These are phyloP conservation scores for Fratercula arctica DNA, from an alignment of 2,797 vertebrate species.

Conservation along the genomic window DNA sequence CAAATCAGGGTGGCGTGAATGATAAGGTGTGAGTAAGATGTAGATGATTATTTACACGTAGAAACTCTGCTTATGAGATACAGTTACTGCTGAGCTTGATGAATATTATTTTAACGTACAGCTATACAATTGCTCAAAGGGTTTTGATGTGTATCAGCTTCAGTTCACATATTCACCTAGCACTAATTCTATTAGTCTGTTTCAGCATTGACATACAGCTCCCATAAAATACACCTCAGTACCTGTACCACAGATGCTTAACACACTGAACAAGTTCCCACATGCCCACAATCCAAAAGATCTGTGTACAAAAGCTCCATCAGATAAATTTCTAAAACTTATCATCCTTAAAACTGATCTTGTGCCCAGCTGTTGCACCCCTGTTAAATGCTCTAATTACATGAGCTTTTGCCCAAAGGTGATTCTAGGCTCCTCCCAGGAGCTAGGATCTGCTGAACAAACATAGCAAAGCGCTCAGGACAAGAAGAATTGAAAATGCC, in stretches of 20 bases:
- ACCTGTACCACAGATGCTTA: neutral
- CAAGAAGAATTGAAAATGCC: neutral
- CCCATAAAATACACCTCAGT: neutral
- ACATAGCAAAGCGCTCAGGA: neutral
- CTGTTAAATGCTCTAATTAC: neutral
- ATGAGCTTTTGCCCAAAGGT: neutral
- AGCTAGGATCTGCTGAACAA: neutral
- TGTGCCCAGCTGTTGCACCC: neutral
- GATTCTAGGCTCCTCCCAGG: neutral
- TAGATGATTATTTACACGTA: neutral
- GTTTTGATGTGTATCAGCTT: neutral
- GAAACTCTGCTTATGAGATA: neutral
- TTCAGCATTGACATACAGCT: neutral
- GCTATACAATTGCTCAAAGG: neutral
- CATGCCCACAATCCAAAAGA: neutral
- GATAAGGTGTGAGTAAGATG: neutral
- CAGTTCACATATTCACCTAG: neutral
- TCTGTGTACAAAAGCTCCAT: neutral
- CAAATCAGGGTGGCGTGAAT: neutral
- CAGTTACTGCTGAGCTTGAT: neutral
- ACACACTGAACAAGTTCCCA: neutral
- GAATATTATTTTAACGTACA: neutral
- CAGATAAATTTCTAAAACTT: neutral
- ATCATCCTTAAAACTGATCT: neutral
- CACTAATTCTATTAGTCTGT: neutral